Conservation (phyloP, 2,888 invertebrate species). For the Hemistola chrysoprasaria region DNA sequence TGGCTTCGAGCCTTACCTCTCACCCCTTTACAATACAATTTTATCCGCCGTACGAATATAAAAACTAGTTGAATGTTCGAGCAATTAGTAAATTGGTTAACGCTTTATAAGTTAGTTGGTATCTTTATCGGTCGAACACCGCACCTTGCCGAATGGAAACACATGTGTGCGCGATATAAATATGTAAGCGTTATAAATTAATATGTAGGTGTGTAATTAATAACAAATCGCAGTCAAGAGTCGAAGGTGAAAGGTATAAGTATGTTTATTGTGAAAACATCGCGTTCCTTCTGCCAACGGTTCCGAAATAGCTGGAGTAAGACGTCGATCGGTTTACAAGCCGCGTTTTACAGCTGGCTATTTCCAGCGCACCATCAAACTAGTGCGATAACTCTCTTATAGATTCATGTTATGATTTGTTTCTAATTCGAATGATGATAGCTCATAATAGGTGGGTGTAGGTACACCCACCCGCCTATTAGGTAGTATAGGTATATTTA, state of each 20-base stretch:
- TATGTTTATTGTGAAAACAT: slow-evolving; percentile 61
- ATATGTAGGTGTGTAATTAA: slow-evolving; percentile 36
- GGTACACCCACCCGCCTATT: too few species aligned
- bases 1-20: slow-evolving; percentile 56
- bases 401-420: slow-evolving; percentile 59
- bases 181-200: slow-evolving; percentile 28
- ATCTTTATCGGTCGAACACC: slow-evolving; percentile 11
- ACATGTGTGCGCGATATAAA: slow-evolving; percentile 21
- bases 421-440: slow-evolving; percentile 42
- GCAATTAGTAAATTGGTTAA: slow-evolving; percentile 45
- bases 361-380: slow-evolving; percentile 65
- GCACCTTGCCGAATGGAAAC: slow-evolving; percentile 7
- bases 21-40: slow-evolving; percentile 60
- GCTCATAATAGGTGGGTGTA: too few species aligned
- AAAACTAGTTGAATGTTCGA: slow-evolving; percentile 40
- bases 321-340: slow-evolving; percentile 63
- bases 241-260: slow-evolving; percentile 55
- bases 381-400: slow-evolving; percentile 57
- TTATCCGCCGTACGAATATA: slow-evolving; percentile 49
- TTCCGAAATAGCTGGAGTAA: slow-evolving; percentile 60
- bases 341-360: slow-evolving; percentile 60
- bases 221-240: slow-evolving; percentile 44
- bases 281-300: slow-evolving; percentile 36
- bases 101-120: slow-evolving; percentile 30
- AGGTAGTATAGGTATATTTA: too few species aligned